phyloP scores from a whole-genome alignment of 2,113 vertebrate species.

The Microcebus murinus region DNA sequence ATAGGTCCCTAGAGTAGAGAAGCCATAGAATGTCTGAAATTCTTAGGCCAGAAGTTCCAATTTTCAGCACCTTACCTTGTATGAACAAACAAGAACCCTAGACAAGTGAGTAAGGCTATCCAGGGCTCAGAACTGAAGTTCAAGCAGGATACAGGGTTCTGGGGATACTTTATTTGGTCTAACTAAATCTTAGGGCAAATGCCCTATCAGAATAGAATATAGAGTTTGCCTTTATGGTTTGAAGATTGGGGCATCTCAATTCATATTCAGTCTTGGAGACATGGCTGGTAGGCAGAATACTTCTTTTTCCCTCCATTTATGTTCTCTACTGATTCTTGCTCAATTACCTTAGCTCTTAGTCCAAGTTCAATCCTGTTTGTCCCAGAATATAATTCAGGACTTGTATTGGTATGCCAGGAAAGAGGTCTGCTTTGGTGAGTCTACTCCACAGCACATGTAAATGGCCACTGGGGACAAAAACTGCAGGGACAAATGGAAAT shows the following conservation, averaged over 20 bases:
- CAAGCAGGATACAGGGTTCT: neutral
- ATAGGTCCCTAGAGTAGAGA: neutral
- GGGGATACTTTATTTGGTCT: neutral
- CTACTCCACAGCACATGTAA: neutral
- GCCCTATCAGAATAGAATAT: neutral
- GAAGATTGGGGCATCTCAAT: neutral
- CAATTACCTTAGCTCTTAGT: neutral
- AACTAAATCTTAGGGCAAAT: neutral
- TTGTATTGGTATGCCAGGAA: neutral
- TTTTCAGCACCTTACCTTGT: neutral
- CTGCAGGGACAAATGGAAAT: neutral
- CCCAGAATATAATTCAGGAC: neutral
- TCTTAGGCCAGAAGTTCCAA: neutral
- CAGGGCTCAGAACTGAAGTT: neutral
- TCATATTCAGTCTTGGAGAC: neutral
- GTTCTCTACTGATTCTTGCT: neutral
- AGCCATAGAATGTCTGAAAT: conserved; percentile 17
- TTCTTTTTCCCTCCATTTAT: neutral
- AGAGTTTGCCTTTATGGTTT: neutral
- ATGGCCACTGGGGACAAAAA: neutral
- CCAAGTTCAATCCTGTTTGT: neutral
- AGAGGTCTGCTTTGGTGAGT: neutral
- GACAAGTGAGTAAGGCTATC: neutral
- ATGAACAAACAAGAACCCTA: neutral
- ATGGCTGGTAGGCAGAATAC: neutral